Evolutionary conservation across 2,113 vertebrate species (phyloP).

Genomic region (Neolamprologus tretocephalus): DNA sequence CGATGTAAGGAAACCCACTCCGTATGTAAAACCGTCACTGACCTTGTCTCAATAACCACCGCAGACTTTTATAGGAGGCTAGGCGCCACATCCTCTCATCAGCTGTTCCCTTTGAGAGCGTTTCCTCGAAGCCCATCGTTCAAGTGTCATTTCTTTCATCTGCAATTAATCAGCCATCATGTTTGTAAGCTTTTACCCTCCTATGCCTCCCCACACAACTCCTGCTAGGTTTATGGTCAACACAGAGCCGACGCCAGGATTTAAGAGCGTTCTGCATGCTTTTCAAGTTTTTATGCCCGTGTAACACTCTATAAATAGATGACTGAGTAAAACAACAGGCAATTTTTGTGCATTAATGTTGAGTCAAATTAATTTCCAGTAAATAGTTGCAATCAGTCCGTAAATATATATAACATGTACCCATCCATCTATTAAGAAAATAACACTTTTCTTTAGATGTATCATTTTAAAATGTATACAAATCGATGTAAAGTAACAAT

Average conservation of each 20-base stretch:
- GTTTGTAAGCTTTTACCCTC: conserved; percentile 46
- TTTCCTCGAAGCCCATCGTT: conserved; percentile 29
- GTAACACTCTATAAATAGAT: conserved; percentile 51
- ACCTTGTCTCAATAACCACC: conserved; percentile 28
- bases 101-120: conserved; percentile 13
- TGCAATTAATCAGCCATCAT: conserved; percentile 66
- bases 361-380: background rate
- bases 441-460: background rate
- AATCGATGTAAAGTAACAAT: background rate
- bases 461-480: background rate
- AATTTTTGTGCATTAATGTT: background rate
- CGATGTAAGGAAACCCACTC: background rate
- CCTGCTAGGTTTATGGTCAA: conserved; percentile 65
- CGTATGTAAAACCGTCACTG: conserved; percentile 6
- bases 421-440: background rate
- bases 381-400: background rate
- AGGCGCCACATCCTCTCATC: conserved; percentile 58
- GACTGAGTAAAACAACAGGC: conserved; percentile 13
- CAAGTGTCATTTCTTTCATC: conserved; percentile 62
- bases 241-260: conserved; percentile 48
- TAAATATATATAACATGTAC: background rate
- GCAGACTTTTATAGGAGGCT: conserved; percentile 54
- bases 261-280: conserved; percentile 59
- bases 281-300: conserved; percentile 56
- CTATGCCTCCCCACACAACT: conserved; percentile 26